Evolutionary conservation across 2,797 vertebrate genomes (phyloP).

Genomic region (Tamandua tetradactyla): DNA sequence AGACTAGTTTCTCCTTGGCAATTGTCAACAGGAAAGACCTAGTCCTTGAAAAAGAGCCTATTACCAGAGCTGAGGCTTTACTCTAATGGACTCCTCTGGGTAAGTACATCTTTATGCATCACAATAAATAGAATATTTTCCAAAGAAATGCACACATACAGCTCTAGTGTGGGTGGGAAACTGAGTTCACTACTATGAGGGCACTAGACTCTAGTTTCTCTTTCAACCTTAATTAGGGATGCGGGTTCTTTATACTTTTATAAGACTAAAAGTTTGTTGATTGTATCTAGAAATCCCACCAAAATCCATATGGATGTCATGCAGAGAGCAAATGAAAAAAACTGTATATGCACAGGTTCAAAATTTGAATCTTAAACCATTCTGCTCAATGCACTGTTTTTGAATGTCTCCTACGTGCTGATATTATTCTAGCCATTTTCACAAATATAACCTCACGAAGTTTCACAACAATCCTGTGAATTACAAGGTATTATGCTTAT

Average conservation of each 20-base stretch:
- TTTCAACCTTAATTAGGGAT: constrained; percentile 32
- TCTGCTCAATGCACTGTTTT: not conserved
- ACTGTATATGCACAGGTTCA: not conserved
- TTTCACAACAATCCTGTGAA: not conserved
- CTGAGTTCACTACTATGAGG: not conserved
- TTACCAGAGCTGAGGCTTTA: not conserved
- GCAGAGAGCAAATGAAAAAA: not conserved
- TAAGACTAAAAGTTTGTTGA: not conserved
- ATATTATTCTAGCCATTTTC: not conserved
- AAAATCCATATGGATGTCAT: not conserved
- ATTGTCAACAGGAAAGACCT: not conserved
- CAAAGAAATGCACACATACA: not conserved
- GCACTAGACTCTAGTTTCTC: not conserved
- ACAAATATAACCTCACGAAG: not conserved
- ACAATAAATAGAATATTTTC: not conserved
- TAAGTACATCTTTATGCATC: not conserved
- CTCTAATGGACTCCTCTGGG: not conserved
- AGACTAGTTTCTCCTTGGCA: not conserved
- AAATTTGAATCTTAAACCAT: not conserved
- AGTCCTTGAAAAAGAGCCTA: not conserved
- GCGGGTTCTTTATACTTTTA: not conserved
- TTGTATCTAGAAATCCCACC: not conserved
- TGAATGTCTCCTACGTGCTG: not conserved
- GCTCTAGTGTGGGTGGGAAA: not conserved
- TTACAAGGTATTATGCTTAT: not conserved